Percentiles rank a stretch among this genome's conserved stretches.
These are phyloP conservation scores for Lottia gigantea DNA, from an alignment of 2,888 invertebrate genomes.

Conservation along the genomic window DNA sequence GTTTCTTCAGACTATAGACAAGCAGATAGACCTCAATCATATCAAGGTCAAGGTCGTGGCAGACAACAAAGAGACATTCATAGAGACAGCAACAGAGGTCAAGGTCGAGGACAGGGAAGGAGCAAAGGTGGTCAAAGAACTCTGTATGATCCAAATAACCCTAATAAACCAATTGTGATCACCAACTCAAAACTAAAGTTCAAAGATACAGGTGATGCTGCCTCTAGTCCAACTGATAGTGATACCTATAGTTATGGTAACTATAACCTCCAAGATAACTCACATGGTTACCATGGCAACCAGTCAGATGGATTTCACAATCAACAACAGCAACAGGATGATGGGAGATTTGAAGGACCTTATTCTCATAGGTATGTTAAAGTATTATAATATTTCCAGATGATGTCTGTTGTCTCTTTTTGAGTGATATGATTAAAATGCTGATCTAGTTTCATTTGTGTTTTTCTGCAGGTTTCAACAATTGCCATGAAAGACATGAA, in stretches of 20 bases:
- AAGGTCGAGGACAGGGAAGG: slow-evolving; percentile 23
- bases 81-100: slow-evolving; percentile 23
- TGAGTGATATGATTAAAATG: too few species aligned
- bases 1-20: slow-evolving; percentile 18
- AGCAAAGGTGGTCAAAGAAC: slow-evolving; percentile 39
- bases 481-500: too few species aligned
- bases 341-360: slow-evolving; percentile 19
- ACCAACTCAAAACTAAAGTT: slow-evolving; percentile 39
- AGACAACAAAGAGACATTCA: slow-evolving; percentile 17
- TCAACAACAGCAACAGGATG: slow-evolving; percentile 14
- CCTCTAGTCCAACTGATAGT: neutral
- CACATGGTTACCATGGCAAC: slow-evolving; percentile 15
- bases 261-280: neutral
- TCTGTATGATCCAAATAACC: slow-evolving; percentile 63
- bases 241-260: neutral
- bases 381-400: too few species aligned
- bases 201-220: slow-evolving; percentile 38
- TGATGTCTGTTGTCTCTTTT: too few species aligned
- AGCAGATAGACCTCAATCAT: neutral
- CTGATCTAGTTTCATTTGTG: too few species aligned
- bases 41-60: slow-evolving; percentile 17
- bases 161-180: slow-evolving; percentile 56
- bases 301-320: slow-evolving; percentile 20
- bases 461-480: too few species aligned
- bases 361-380: neutral